Evolutionary conservation across 2,888 invertebrate species (phyloP), one percentile per base, ranked within the genome.

Genomic region (Mesorhabditis spiculigera): DNA sequence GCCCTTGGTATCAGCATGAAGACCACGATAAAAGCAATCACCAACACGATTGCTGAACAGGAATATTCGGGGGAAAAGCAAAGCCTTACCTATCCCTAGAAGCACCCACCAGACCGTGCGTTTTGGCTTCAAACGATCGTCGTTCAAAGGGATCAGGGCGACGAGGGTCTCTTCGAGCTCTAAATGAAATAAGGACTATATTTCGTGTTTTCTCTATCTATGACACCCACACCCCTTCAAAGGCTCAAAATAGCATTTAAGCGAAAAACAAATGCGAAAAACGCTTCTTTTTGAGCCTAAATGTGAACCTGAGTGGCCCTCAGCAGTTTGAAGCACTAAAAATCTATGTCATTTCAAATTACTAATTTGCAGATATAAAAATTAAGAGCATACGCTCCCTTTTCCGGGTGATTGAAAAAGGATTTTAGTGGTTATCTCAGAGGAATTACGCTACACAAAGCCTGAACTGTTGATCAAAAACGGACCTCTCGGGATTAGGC

Each of bases 1-100:
- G 85, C 82, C 28, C 87, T 78, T 4, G 87, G 87, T 69, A 87
- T 84, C 65, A 87, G 76, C 80, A 87, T 86, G 79, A 87, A 87
- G 68, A 87, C 77, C 5, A 86, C 75, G 4, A 84, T 74, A 1
- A 80, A 82, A 4, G 86, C 86, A 5, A 81, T 50, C 10, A 50
- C n/a, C n/a, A 50, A 50, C 1, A 50, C 58, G 58, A 50, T n/a
- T 50, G 10, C 58, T 50, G 58, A 13, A 50, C 8, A 50, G 10
- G n/a, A 50, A 50, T 13, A 50, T 13, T 50, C 1, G n/a, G n/a
- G 8, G 10, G 10, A 13, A 13, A n/a, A 50, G 10, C 8, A 50
- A 50, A 50, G 58, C n/a, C 72, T 62, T 28, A 72, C 72, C 43
- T 63, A 87, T 82, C 45, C 87, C 87, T 43, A 86, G 67, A 16